These are phyloP conservation scores for Ridgeia piscesae DNA, from an alignment of 1,140 invertebrate genomes.

Conservation along the genomic window DNA sequence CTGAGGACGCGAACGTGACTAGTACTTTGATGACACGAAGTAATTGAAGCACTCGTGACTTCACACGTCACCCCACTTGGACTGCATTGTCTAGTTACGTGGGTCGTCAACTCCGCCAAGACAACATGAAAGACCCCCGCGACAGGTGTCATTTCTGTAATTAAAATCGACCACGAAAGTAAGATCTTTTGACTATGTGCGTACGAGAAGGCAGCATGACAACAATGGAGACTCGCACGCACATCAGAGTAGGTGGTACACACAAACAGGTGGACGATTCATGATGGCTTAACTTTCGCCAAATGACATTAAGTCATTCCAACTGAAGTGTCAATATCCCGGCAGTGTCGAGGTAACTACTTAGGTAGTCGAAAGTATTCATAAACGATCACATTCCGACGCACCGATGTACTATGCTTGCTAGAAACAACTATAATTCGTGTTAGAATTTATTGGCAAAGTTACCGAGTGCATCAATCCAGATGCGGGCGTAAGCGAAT, in stretches of 20 bases:
- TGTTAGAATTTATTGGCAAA: not conserved
- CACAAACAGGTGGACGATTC: not conserved
- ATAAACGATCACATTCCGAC: not conserved
- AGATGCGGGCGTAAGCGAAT: not conserved
- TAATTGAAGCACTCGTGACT: not conserved
- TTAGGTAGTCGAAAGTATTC: not conserved
- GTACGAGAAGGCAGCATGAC: not conserved
- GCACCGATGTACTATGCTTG: not conserved
- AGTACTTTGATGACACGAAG: not conserved
- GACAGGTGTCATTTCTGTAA: not conserved
- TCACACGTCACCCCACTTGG: not conserved
- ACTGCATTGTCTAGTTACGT: not conserved
- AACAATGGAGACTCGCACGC: not conserved
- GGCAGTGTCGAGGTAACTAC: not conserved
- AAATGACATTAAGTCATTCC: not conserved
- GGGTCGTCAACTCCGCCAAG: not conserved
- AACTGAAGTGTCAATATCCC: not conserved
- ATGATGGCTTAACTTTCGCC: not conserved
- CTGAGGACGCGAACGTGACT: not conserved
- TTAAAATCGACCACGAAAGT: not conserved
- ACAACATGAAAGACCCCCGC: not conserved
- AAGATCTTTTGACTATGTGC: not conserved
- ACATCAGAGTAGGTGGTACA: not conserved
- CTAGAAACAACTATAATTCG: too few species aligned
- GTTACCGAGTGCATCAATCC: not conserved